Percentiles rank a stretch among this genome's conserved stretches.
Conservation (phyloP, 2,797 vertebrate species). For the Tokudaia tokunoshimensis region DNA sequence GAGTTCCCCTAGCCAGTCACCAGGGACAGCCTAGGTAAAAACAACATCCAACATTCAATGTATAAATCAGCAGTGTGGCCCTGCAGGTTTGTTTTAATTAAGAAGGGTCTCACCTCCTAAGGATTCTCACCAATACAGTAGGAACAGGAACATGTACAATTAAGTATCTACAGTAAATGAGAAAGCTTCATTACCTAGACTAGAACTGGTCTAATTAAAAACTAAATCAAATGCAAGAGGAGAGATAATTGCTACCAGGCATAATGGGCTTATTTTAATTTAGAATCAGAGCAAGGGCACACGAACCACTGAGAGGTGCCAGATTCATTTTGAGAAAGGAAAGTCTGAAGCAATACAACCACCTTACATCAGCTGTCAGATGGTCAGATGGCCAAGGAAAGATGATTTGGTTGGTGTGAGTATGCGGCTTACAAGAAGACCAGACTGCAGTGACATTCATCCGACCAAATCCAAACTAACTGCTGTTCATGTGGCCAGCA, state of each 20-base stretch:
- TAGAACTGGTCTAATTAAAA: constrained; percentile 80
- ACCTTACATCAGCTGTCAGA: neutral
- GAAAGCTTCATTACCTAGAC: constrained; percentile 57
- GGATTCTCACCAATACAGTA: constrained; percentile 27
- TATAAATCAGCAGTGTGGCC: neutral
- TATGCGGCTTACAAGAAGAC: neutral
- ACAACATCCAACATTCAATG: neutral
- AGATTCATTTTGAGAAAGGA: constrained; percentile 2
- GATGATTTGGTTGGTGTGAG: neutral
- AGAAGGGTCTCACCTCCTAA: neutral
- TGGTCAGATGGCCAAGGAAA: neutral
- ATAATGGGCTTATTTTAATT: constrained; percentile 63
- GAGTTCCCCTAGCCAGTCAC: neutral
- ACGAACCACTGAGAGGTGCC: neutral
- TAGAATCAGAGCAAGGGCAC: constrained; percentile 9
- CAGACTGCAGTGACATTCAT: neutral
- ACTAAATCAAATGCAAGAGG: constrained; percentile 66
- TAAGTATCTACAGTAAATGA: constrained; percentile 54
- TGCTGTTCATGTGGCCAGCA: neutral
- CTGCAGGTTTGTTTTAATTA: constrained; percentile 35
- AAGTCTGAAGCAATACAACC: neutral
- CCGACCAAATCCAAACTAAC: neutral
- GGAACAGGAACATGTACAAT: neutral
- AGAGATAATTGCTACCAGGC: constrained; percentile 55
- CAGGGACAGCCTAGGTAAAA: neutral